Evolutionary conservation across 2,888 invertebrate genomes (phyloP).

Genomic region (Artemia sinica): DNA sequence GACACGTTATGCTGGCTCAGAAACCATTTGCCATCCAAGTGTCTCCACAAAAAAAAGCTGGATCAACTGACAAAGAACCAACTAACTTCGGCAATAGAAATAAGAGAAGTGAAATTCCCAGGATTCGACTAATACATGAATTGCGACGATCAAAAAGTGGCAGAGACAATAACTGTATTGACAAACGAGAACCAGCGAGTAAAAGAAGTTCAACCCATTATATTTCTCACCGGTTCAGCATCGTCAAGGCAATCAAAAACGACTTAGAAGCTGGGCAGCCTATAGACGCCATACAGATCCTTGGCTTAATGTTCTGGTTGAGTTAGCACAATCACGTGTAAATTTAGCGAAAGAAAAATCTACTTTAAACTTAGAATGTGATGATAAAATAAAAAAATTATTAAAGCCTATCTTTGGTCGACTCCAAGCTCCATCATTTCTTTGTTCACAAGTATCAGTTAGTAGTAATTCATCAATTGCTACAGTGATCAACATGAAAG

Average conservation of each 20-base stretch:
- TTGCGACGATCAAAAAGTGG: not conserved
- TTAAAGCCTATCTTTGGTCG: not conserved
- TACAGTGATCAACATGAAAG: not conserved
- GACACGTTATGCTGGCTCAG: no score
- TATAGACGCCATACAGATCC: not conserved
- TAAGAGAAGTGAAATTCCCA: not conserved
- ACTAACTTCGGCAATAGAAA: no score
- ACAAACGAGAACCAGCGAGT: not conserved
- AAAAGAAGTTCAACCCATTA: not conserved
- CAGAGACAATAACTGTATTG: not conserved
- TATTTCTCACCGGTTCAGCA: not conserved
- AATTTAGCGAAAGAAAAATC: constrained; percentile 4
- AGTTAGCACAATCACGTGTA: constrained; percentile 7
- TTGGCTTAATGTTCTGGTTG: constrained; percentile 4
- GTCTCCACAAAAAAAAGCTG: no score
- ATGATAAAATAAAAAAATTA: not conserved
- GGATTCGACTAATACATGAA: not conserved
- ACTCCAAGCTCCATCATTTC: not conserved
- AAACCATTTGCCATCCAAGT: no score
- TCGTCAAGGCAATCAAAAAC: not conserved
- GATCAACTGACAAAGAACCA: no score
- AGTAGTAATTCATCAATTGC: constrained; percentile 1
- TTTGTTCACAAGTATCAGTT: not conserved
- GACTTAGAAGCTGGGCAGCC: not conserved
- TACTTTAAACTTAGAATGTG: constrained; percentile 9